Percentiles rank a stretch among this genome's conserved stretches.
phyloP scores from a whole-genome alignment of 2,888 invertebrate species.

The Ephialtes manifestator region DNA sequence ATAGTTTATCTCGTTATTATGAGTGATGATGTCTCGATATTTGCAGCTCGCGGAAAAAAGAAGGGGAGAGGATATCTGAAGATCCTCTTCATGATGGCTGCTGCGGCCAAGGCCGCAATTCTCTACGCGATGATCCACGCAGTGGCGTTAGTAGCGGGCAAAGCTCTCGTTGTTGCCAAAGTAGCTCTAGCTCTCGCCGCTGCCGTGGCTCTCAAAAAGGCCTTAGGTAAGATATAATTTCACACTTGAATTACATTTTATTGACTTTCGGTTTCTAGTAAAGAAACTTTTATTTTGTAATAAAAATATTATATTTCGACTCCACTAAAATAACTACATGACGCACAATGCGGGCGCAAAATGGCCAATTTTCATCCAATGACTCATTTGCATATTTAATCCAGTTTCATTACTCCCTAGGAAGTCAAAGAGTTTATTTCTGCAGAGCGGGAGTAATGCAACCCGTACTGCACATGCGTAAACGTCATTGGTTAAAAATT shows the following conservation, averaged over 20 bases:
- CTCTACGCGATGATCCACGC: constrained; percentile 93
- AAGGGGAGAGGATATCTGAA: constrained; percentile 90
- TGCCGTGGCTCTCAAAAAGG: constrained; percentile 93
- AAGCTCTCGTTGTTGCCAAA: constrained; percentile 94
- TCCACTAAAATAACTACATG: no score
- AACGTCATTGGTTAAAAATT: no score
- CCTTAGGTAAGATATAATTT: constrained; percentile 75
- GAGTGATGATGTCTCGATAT: constrained; percentile 4
- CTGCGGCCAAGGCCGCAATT: constrained; percentile 92
- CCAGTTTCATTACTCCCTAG: no score
- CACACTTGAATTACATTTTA: constrained; percentile 35
- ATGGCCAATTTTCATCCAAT: not conserved
- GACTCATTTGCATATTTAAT: no score
- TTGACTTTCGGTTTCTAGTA: no score
- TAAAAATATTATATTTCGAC: constrained; percentile 1
- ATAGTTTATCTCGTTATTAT: not conserved
- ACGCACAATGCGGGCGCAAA: not conserved
- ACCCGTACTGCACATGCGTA: no score
- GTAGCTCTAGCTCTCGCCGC: constrained; percentile 93
- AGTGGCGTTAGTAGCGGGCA: constrained; percentile 93
- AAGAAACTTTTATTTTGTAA: not conserved
- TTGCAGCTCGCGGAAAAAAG: constrained; percentile 86
- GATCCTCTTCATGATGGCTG: constrained; percentile 90
- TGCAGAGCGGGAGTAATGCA: no score
- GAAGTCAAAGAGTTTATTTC: no score